Base-by-base conservation (phyloP, 2,888 invertebrate genomes). In the Phalera bucephala region DNA sequence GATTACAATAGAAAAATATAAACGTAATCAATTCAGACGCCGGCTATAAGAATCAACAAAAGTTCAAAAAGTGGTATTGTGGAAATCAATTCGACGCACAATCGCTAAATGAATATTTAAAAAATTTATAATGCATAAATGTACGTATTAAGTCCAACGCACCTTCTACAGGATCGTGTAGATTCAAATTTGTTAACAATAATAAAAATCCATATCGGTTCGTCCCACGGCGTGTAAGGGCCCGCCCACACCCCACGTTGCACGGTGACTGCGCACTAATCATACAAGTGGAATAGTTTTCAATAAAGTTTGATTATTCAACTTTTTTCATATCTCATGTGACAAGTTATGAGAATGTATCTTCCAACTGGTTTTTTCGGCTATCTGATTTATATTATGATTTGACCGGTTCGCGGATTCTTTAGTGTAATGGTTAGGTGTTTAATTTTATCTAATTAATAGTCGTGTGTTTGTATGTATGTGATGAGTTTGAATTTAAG, bases 231-330 rank as follows among this genome's bases (percentile, higher is more conserved):
- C 67, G 38, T 74, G 74, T 72, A 46, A 33, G 30, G 29, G 60
- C 64, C 64, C 80, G 69, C 77, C 76, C 73, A 77, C 76, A 55
- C 56, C 45, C 51, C 52, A 36, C 31, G 36, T 39, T 33, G 51
- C 40, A 51, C 52, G 57, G 65, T 81, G 80, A 82, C 78, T 53
- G 58, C 56, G 77, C 78, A 72, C 68, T 66, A 71, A 65, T 64
- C 52, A 62, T 55, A 64, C 64, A 64, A 65, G 58, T 67, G 57
- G 72, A 74, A 75, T 72, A 68, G 68, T 70, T 72, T 64, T 58
- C 68, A 69, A 76, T 75, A 73, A 70, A 72, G 37, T 52, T 69
- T 66, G 70, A 77, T 75, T 72, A 73, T 79, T 70, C 71, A 64
- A 72, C 64, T 62, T 64, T 62, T 64, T 64, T 64, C 54, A 58